Evolutionary conservation across 2,888 invertebrate genomes (phyloP).

Genomic region (Iphiclides podalirius): DNA sequence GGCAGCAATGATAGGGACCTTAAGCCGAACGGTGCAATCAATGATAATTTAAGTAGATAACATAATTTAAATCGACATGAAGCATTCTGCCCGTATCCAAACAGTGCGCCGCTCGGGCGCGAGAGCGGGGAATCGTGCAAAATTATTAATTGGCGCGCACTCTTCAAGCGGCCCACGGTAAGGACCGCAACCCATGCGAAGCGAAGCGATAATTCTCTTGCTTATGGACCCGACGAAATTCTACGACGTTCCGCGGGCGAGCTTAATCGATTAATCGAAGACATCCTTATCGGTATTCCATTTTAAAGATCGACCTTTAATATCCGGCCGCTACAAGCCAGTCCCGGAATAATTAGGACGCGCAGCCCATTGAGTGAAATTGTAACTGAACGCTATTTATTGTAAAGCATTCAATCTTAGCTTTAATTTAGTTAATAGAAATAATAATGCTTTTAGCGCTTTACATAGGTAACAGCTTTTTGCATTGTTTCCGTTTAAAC

Average conservation of each 20-base stretch:
- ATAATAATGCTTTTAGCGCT: too few relatives aligned
- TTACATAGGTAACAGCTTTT: too few relatives aligned
- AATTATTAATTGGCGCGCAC: slow-evolving; percentile 65
- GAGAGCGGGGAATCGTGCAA: slow-evolving; percentile 63
- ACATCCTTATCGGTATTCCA: neutral
- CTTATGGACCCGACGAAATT: slow-evolving; percentile 30
- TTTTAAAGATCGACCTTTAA: neutral
- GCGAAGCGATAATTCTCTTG: slow-evolving; percentile 45
- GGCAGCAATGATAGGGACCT: slow-evolving; percentile 16
- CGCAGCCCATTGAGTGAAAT: neutral
- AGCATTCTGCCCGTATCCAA: slow-evolving; percentile 37
- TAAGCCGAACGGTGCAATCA: slow-evolving; percentile 15
- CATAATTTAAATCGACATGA: slow-evolving; percentile 20
- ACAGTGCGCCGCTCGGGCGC: slow-evolving; percentile 46
- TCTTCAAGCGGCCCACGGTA: slow-evolving; percentile 47
- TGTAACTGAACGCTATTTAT: too few relatives aligned
- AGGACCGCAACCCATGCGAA: slow-evolving; percentile 41
- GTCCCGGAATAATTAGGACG: neutral
- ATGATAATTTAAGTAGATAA: slow-evolving; percentile 24
- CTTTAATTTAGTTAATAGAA: too few relatives aligned
- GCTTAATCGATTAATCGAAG: slow-evolving; percentile 1
- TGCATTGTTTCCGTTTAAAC: too few relatives aligned
- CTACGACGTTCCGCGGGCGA: neutral
- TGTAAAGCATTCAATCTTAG: too few relatives aligned
- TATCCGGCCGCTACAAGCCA: neutral